Conservation (phyloP, 2,888 invertebrate species). For the Lottia gigantea region DNA sequence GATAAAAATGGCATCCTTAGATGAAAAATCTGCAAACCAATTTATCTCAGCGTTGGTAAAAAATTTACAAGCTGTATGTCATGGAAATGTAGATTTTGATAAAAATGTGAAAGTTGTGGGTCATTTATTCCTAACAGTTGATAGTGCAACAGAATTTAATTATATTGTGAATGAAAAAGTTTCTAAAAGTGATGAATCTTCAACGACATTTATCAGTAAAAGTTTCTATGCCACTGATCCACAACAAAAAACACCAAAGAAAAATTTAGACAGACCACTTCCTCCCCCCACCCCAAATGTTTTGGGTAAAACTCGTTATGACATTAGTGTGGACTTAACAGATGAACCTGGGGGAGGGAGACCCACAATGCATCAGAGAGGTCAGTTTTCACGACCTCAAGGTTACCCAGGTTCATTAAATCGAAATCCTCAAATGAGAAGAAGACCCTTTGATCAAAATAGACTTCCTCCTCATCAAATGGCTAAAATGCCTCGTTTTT, state of each 20-base stretch:
- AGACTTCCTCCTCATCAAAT: slow-evolving; percentile 2
- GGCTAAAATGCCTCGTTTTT: slow-evolving; percentile 1
- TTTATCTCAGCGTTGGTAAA: neutral
- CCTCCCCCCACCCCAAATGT: slow-evolving; percentile 7
- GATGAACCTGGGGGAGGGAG: neutral
- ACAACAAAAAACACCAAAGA: slow-evolving; percentile 10
- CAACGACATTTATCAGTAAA: slow-evolving; percentile 10
- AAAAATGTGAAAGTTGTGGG: slow-evolving; percentile 11
- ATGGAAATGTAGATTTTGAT: neutral
- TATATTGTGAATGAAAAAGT: slow-evolving; percentile 3
- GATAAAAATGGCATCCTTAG: neutral
- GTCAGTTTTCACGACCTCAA: neutral
- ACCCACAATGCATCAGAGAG: neutral
- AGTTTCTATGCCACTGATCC: slow-evolving; percentile 7
- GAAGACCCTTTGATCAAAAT: neutral
- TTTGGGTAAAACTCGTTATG: neutral
- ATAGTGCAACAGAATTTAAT: slow-evolving; percentile 1
- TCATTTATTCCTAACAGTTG: neutral
- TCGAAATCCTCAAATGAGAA: neutral
- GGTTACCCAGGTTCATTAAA: neutral
- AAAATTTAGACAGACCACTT: slow-evolving; percentile 7
- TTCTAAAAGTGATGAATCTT: slow-evolving; percentile 1
- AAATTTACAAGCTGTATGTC: slow-evolving; percentile 5
- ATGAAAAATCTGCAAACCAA: slow-evolving; percentile 1
- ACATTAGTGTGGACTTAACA: slow-evolving; percentile 1